Conservation (phyloP, 2,797 vertebrate species). For the Pelobates cultripes region DNA sequence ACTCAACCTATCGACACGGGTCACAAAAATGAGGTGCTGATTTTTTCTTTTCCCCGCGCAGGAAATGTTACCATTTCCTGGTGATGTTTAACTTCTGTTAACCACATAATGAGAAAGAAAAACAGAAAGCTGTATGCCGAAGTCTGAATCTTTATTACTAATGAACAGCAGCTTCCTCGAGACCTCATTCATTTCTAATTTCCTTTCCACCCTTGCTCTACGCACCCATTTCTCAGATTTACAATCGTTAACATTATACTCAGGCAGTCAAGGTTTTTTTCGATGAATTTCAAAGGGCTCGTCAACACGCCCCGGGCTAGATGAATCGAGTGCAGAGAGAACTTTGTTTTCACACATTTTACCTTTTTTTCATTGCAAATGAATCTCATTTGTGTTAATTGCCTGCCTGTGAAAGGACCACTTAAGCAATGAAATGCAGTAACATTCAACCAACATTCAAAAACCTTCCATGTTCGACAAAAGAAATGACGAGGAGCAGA, state of each 20-base stretch:
- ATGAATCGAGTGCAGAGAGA: neutral
- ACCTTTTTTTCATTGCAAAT: neutral
- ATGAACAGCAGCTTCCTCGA: conserved; percentile 38
- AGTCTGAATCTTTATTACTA: conserved; percentile 27
- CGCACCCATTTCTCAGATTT: neutral
- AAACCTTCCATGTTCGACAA: too few relatives aligned
- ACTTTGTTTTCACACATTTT: neutral
- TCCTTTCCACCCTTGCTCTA: neutral
- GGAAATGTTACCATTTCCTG: conserved; percentile 44
- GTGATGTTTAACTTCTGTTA: conserved; percentile 26
- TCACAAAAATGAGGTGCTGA: conserved; percentile 23
- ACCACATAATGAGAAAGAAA: conserved; percentile 46
- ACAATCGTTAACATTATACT: conserved; percentile 2
- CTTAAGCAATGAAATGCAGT: too few relatives aligned
- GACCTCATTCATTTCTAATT: conserved; percentile 5
- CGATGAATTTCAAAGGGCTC: too few relatives aligned
- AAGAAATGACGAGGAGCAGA: too few relatives aligned
- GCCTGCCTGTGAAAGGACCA: neutral
- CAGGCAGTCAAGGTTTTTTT: too few relatives aligned
- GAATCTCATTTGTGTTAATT: neutral
- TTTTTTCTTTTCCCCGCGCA: conserved; percentile 11
- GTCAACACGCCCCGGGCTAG: neutral
- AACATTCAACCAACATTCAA: too few relatives aligned
- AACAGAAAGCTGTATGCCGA: conserved; percentile 20
- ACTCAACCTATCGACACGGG: neutral